These are phyloP conservation scores for Hippocampus kuda DNA, from an alignment of 2,797 vertebrate species.

Conservation along the genomic window DNA sequence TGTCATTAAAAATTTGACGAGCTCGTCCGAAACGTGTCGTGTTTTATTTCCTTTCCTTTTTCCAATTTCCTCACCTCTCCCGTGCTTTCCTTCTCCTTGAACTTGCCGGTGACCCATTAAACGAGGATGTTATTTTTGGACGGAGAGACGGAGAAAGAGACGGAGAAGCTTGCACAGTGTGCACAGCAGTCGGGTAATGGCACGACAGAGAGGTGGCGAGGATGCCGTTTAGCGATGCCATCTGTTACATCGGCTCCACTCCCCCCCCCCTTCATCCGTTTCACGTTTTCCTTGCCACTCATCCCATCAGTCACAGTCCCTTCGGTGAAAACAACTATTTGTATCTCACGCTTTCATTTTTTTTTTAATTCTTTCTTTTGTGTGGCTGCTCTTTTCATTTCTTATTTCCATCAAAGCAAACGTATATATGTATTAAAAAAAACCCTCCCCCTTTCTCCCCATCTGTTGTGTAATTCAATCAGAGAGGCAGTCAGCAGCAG, in stretches of 20 bases:
- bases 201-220: constrained; percentile 17
- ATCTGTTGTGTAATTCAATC: constrained; percentile 54
- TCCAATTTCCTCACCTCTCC: constrained; percentile 3
- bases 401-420: constrained; percentile 29
- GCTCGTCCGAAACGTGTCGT: not conserved
- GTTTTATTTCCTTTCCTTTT: not conserved
- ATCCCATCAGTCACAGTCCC: constrained; percentile 13
- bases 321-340: constrained; percentile 13
- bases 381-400: constrained; percentile 12
- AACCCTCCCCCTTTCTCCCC: constrained; percentile 4
- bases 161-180: constrained; percentile 3
- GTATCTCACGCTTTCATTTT: not conserved
- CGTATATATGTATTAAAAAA: constrained; percentile 6
- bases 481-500: constrained; percentile 30
- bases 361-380: not conserved
- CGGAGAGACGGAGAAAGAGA: not conserved
- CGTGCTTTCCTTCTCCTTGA: constrained; percentile 24
- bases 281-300: constrained; percentile 16
- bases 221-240: constrained; percentile 5
- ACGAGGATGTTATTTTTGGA: constrained; percentile 41
- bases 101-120: constrained; percentile 38
- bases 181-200: constrained; percentile 5
- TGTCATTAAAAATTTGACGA: not conserved
- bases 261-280: constrained; percentile 18
- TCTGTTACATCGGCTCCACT: constrained; percentile 23